phyloP scores from a whole-genome alignment of 92 coral and sea anemone species.

The Montipora capitata region DNA sequence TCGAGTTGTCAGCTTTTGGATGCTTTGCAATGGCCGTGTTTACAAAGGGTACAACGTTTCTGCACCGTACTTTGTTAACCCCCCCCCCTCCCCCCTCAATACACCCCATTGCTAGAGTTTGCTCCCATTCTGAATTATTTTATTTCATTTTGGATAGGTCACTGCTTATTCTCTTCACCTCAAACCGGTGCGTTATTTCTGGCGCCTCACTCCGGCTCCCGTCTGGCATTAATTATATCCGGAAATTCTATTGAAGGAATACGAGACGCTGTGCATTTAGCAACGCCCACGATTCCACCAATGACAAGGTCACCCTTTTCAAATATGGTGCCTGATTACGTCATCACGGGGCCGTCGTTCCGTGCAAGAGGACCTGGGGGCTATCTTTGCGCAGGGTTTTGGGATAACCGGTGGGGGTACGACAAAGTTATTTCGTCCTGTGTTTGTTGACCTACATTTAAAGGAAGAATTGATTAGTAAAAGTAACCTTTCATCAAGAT shows the following conservation, averaged over 20 bases:
- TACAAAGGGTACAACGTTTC: no score
- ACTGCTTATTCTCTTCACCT: constrained; percentile 73
- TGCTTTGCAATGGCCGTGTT: no score
- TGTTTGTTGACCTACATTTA: constrained; percentile 55
- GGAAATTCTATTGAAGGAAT: constrained; percentile 93
- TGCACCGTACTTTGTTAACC: no score
- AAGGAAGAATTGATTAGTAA: not conserved
- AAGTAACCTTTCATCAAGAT: no score
- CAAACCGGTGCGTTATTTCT: constrained; percentile 91
- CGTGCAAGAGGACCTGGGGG: constrained; percentile 97
- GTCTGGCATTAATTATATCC: constrained; percentile 89
- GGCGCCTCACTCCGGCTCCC: constrained; percentile 91
- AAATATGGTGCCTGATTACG: constrained; percentile 97
- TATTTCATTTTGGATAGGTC: constrained; percentile 48
- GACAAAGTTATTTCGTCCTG: constrained; percentile 83
- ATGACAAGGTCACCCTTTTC: constrained; percentile 99
- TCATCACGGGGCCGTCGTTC: constrained; percentile 97
- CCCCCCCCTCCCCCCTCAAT: no score
- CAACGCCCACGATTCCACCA: constrained; percentile 98
- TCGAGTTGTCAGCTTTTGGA: no score
- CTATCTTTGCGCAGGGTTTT: constrained; percentile 94
- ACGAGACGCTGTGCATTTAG: constrained; percentile 86
- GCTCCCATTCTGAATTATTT: not conserved
- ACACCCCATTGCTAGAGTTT: no score
- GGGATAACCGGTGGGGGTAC: constrained; percentile 97